Conservation (phyloP, 2,797 vertebrate genomes). For the Eulemur rubriventer region DNA sequence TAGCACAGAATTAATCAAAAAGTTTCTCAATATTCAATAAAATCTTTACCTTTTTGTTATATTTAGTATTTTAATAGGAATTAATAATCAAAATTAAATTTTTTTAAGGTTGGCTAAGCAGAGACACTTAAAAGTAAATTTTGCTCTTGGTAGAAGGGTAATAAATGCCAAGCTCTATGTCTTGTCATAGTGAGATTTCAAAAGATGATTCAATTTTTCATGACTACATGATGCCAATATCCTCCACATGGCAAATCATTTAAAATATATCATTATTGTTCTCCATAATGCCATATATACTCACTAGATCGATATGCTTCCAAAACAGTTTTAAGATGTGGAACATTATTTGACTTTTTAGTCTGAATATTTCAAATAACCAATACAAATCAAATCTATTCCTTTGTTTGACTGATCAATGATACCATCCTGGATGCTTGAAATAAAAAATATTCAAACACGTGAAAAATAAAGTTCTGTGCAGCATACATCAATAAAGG, state of each 20-base stretch:
- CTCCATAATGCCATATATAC: not conserved
- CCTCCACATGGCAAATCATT: not conserved
- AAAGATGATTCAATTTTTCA: slow-evolving; percentile 50
- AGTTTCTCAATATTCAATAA: not conserved
- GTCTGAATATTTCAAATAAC: not conserved
- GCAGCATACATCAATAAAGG: not conserved
- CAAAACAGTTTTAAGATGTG: not conserved
- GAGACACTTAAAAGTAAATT: slow-evolving; percentile 32
- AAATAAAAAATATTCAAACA: not conserved
- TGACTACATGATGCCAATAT: not conserved
- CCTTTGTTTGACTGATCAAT: not conserved
- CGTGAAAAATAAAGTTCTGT: not conserved
- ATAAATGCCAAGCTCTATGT: slow-evolving; percentile 16
- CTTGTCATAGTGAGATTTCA: not conserved
- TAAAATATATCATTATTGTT: not conserved
- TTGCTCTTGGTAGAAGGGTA: slow-evolving; percentile 24
- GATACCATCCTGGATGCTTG: not conserved
- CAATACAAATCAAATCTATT: not conserved
- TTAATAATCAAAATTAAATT: slow-evolving; percentile 63
- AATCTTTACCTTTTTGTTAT: slow-evolving; percentile 2
- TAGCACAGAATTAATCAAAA: slow-evolving; percentile 48
- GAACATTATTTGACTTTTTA: not conserved
- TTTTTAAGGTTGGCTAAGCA: slow-evolving; percentile 59
- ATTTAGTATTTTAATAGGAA: slow-evolving; percentile 42
- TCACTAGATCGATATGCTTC: not conserved